These are phyloP conservation scores for Sepiola atlantica DNA, from an alignment of 2,888 invertebrate species.

Conservation along the genomic window DNA sequence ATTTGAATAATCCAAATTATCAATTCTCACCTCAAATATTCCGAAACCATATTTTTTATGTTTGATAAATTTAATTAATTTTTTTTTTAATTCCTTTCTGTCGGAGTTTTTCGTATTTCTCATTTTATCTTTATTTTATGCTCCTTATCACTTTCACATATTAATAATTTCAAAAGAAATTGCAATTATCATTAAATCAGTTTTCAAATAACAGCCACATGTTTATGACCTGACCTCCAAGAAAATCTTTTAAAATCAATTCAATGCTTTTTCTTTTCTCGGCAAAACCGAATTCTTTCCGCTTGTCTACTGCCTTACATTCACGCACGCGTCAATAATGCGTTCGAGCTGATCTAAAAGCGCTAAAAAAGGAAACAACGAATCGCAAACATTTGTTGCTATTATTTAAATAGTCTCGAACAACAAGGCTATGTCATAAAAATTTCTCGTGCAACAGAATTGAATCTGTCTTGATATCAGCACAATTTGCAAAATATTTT, in stretches of 20 bases:
- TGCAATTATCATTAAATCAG: background rate
- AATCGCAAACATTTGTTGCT: background rate
- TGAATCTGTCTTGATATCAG: background rate
- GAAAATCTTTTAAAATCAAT: conserved; percentile 20
- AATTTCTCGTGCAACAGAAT: background rate
- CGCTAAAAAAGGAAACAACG: background rate
- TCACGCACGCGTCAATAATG: background rate
- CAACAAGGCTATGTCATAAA: background rate
- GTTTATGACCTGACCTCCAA: background rate
- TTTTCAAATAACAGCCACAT: background rate
- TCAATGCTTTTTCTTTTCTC: background rate
- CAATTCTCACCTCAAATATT: too few relatives aligned
- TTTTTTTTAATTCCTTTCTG: too few relatives aligned
- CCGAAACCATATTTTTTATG: too few relatives aligned
- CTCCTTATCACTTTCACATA: too few relatives aligned
- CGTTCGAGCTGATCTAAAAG: background rate
- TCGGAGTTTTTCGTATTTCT: too few relatives aligned
- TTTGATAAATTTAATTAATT: too few relatives aligned
- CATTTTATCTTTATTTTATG: too few relatives aligned
- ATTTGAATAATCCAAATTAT: too few relatives aligned
- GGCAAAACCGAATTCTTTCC: background rate
- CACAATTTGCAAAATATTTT: background rate
- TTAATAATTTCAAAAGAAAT: too few relatives aligned
- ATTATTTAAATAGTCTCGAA: background rate
- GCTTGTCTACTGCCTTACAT: background rate